phyloP scores from a whole-genome alignment of 1,140 invertebrate species.

The Arctopsyche grandis region DNA sequence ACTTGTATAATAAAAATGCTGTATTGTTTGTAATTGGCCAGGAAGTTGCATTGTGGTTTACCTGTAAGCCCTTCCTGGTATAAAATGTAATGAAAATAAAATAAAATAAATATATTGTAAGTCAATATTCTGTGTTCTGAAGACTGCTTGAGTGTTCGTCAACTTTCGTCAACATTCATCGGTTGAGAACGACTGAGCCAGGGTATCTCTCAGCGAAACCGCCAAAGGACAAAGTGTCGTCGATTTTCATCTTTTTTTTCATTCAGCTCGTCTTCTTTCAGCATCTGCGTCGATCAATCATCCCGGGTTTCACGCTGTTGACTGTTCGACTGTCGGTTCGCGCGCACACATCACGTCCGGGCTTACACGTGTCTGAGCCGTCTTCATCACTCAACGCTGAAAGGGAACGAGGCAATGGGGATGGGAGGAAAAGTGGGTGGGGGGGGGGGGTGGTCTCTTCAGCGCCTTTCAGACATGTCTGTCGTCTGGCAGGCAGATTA shows the following conservation, averaged over 20 bases:
- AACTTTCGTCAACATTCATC: too few species aligned
- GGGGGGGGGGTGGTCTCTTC: neutral
- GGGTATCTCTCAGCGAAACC: too few species aligned
- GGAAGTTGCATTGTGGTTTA: too few species aligned
- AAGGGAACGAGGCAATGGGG: neutral
- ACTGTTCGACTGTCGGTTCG: neutral
- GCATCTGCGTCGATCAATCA: slow-evolving; percentile 9
- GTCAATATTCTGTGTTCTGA: too few species aligned
- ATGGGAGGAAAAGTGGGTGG: neutral
- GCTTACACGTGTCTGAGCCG: slow-evolving; percentile 1
- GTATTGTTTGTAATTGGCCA: too few species aligned
- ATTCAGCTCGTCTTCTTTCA: neutral
- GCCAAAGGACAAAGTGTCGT: too few species aligned
- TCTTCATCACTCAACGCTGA: slow-evolving; percentile 1
- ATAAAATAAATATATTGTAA: too few species aligned
- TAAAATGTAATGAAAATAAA: too few species aligned
- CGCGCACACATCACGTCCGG: neutral
- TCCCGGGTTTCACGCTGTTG: neutral
- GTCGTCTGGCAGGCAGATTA: slow-evolving; percentile 6
- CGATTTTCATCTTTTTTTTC: neutral
- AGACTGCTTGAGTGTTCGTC: too few species aligned
- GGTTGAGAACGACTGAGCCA: too few species aligned
- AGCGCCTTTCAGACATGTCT: neutral
- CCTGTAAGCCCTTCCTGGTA: too few species aligned
- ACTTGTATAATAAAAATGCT: too few species aligned